Evolutionary conservation across 2,113 vertebrate species (phyloP).

Genomic region (Limanda limanda): DNA sequence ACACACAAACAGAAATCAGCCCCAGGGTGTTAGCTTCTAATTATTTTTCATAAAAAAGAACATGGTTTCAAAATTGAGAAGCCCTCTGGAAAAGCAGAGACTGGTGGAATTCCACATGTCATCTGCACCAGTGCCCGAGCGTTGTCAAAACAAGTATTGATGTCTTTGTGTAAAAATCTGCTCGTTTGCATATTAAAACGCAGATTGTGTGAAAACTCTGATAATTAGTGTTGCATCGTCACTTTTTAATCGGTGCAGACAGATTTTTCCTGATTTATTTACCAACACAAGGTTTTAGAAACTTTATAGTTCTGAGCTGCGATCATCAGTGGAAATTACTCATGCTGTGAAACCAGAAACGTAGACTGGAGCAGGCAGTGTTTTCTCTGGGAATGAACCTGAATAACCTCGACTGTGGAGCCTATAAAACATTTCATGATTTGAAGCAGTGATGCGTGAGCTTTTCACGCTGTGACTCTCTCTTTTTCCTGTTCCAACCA

Average conservation of each 20-base stretch:
- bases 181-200: conserved; percentile 9
- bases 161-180: background rate
- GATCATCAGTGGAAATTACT: conserved; percentile 25
- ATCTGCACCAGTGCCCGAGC: background rate
- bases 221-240: conserved; percentile 19
- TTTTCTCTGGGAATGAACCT: conserved; percentile 12
- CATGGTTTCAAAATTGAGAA: conserved; percentile 35
- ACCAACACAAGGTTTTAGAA: conserved; percentile 8
- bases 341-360: conserved; percentile 42
- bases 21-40: conserved; percentile 33
- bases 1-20: conserved; percentile 20
- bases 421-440: conserved; percentile 26
- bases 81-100: conserved; percentile 33
- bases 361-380: background rate
- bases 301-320: conserved; percentile 9
- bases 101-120: conserved; percentile 21
- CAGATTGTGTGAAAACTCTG: background rate
- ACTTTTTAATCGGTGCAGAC: conserved; percentile 7
- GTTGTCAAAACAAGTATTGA: background rate
- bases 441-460: conserved; percentile 18
- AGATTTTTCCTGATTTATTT: conserved; percentile 34
- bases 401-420: conserved; percentile 19
- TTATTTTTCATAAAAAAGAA: conserved; percentile 33
- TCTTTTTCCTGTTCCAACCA: background rate
- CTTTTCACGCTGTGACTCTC: conserved; percentile 34